Percentiles rank a stretch among this genome's conserved stretches.
Conservation (phyloP, 2,113 vertebrate species). For the Scopus umbretta region DNA sequence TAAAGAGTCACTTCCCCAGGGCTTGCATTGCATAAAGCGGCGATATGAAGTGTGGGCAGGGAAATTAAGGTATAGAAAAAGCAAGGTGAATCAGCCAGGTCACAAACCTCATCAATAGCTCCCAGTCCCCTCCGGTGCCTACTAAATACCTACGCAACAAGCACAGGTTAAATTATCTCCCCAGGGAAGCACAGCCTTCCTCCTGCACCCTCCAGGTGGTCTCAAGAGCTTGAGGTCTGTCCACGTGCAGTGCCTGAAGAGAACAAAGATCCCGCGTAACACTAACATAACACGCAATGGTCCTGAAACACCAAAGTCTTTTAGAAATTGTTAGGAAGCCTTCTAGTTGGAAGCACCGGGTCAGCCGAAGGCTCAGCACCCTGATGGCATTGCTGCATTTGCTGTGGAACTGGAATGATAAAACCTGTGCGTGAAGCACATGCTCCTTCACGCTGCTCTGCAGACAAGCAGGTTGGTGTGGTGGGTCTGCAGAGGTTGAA, state of each 20-base stretch:
- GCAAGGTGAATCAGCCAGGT: background rate
- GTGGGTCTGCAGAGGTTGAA: background rate
- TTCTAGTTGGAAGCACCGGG: rapidly evolving
- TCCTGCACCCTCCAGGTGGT: rapidly evolving
- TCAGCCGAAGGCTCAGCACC: background rate
- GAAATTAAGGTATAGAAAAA: background rate
- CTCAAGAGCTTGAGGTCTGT: background rate
- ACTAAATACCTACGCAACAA: background rate
- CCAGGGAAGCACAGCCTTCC: background rate
- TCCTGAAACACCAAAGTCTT: background rate
- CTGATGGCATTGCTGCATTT: rapidly evolving
- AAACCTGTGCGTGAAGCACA: background rate
- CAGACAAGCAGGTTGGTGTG: background rate
- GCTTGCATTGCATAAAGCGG: background rate
- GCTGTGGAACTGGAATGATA: background rate
- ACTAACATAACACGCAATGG: rapidly evolving
- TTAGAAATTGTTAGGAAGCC: background rate
- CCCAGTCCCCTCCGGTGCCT: too few relatives aligned
- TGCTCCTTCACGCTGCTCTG: background rate
- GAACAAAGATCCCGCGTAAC: background rate
- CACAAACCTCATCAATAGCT: background rate
- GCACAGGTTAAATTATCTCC: background rate
- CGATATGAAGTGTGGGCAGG: background rate
- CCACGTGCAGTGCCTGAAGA: background rate
- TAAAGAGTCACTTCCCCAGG: background rate